Evolutionary conservation across 2,888 invertebrate genomes (phyloP), one percentile per base, ranked within the genome.

Genomic region (Nomada ruficornis): DNA sequence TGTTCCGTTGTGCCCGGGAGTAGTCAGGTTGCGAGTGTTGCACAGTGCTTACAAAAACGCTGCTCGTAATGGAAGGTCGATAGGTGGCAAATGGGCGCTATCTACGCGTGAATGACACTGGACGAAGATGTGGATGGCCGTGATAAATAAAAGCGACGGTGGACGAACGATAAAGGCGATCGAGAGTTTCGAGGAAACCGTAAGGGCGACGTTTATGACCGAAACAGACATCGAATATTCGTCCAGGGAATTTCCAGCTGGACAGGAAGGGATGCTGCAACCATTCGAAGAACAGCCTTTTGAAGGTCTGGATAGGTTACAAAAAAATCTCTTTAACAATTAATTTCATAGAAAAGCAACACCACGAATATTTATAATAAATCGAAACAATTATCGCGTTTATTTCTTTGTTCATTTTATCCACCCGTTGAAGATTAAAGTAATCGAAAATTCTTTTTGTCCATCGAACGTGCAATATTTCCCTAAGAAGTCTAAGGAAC

Each of bases 121-220:
- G 18, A n/a, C 18, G 60, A 70, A 60, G 47, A 60, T 18, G 63
- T 68, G 10, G 63, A 20, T 4, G 69, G 36, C 62, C 50, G 79
- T 62, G 73, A 81, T 81, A 81, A 78, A 73, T 65, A 77, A 64
- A 23, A 63, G 52, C 20, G 50, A 52, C 18, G 55, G 11, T 67
- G 67, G 70, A 60, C 60, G 50, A 15, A 26, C 62, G 79, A 67
- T 83, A 80, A 83, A 84, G 60, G 71, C 71, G 71, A 63, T 67
- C 52, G 70, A 80, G 29, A 18, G 52, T 42, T 52, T 59, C 36
- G 29, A 57, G 23, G 72, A 47, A 44, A 47, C 57, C 71, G 63
- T 80, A 60, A 83, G 71, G 64, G 60, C 26, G 52, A 60, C 26
- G 62, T 78, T 78, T 78, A 78, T 73, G 64, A 54, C 47, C 59